Evolutionary conservation across 2,113 vertebrate genomes (phyloP).

Genomic region (Lepus timidus): DNA sequence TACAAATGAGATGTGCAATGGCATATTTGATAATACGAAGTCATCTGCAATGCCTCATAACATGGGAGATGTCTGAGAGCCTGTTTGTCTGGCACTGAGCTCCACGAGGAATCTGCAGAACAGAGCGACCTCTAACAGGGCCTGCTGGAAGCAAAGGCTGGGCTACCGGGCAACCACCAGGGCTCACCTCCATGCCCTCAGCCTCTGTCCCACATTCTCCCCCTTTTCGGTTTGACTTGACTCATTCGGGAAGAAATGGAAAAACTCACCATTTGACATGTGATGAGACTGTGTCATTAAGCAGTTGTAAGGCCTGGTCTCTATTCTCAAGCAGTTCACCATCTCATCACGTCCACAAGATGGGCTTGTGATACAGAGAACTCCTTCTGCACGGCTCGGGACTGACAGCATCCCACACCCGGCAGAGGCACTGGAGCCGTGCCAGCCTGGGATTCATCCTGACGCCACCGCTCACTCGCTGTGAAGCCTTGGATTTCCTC

Average conservation of each 20-base stretch:
- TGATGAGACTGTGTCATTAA: not conserved
- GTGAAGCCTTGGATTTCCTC: not conserved
- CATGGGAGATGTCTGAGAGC: constrained; percentile 68
- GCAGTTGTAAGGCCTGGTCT: not conserved
- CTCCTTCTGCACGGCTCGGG: not conserved
- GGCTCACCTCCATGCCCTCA: too few species aligned
- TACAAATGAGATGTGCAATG: constrained; percentile 81
- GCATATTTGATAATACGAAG: constrained; percentile 80
- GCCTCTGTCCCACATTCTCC: not conserved
- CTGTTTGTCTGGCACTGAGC: constrained; percentile 64
- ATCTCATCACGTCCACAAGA: not conserved
- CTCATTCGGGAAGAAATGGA: constrained; percentile 2
- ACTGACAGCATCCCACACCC: not conserved
- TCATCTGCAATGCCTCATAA: constrained; percentile 79
- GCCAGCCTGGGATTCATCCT: not conserved
- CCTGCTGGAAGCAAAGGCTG: not conserved
- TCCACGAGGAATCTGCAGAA: constrained; percentile 3
- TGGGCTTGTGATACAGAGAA: not conserved
- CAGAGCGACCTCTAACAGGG: not conserved
- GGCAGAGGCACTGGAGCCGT: not conserved
- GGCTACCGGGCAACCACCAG: accelerated
- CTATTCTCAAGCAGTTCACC: not conserved
- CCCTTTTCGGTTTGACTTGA: not conserved
- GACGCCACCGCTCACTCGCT: not conserved
- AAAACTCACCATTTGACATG: not conserved